phyloP scores from a whole-genome alignment of 2,113 vertebrate genomes.

The Machaerirhynchus nigripectus region DNA sequence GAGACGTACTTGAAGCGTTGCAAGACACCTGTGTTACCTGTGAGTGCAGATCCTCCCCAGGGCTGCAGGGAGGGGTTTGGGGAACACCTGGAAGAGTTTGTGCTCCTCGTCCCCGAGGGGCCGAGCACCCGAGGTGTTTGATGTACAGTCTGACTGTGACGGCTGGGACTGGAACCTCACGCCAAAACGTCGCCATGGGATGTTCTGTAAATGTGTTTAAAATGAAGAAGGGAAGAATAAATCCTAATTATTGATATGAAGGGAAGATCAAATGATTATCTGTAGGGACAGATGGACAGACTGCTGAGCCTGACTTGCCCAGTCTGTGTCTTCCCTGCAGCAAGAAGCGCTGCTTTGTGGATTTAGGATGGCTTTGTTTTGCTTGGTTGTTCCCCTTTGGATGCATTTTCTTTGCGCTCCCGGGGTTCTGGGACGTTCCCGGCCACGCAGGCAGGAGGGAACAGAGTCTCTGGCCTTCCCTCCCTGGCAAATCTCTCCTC shows the following conservation, averaged over 20 bases:
- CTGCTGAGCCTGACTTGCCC: neutral
- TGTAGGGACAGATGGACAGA: neutral
- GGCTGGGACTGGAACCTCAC: neutral
- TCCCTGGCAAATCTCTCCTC: neutral
- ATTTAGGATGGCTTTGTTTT: neutral
- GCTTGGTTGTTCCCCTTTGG: neutral
- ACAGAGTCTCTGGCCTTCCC: neutral
- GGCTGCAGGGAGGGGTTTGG: neutral
- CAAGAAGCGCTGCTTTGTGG: neutral
- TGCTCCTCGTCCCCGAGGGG: neutral
- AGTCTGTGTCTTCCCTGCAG: neutral
- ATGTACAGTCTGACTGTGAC: neutral
- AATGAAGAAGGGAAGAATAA: constrained; percentile 48
- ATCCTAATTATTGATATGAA: neutral
- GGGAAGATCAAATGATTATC: neutral
- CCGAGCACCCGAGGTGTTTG: neutral
- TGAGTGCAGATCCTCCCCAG: rapidly evolving
- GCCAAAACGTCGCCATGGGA: neutral
- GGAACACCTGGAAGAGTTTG: neutral
- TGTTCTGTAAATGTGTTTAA: neutral
- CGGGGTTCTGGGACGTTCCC: rapidly evolving
- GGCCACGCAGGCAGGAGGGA: neutral
- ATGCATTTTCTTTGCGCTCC: constrained; percentile 21
- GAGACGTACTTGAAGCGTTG: neutral
- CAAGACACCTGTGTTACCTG: neutral